phyloP scores from a whole-genome alignment of 2,888 invertebrate species.

The Heliconius sara region DNA sequence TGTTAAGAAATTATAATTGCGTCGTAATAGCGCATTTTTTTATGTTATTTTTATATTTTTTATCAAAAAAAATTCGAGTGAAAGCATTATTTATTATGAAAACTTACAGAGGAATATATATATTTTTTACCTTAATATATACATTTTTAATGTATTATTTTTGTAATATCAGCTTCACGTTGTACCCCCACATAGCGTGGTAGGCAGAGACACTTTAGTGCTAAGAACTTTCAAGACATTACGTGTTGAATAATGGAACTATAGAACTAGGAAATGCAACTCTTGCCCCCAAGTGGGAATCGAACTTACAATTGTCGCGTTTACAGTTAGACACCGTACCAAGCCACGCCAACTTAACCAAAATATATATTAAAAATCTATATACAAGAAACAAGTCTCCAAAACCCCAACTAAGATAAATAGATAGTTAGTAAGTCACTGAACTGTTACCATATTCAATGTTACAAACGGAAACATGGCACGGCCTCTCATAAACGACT shows the following conservation, averaged over 20 bases:
- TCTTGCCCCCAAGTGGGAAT: not conserved
- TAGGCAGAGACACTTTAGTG: too few species aligned
- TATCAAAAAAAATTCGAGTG: not conserved
- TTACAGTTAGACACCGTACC: not conserved
- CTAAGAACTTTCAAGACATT: too few species aligned
- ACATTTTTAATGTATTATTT: too few species aligned
- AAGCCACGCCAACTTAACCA: too few species aligned
- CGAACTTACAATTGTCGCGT: not conserved
- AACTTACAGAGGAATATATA: too few species aligned
- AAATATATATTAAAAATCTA: not conserved
- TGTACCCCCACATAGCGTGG: too few species aligned
- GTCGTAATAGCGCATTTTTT: not conserved
- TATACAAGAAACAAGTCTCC: not conserved
- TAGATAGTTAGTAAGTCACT: slow-evolving; percentile 18
- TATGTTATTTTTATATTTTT: too few species aligned
- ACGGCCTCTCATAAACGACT: slow-evolving; percentile 56
- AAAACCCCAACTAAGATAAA: not conserved
- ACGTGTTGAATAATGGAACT: too few species aligned
- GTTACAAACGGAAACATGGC: slow-evolving; percentile 59
- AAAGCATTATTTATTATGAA: not conserved
- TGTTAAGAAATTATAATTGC: not conserved
- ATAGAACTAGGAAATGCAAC: not conserved
- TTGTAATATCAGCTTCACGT: too few species aligned
- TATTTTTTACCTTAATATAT: too few species aligned
- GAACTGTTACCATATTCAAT: slow-evolving; percentile 52